phyloP scores from a whole-genome alignment of 2,113 vertebrate species.

The Columbina picui region DNA sequence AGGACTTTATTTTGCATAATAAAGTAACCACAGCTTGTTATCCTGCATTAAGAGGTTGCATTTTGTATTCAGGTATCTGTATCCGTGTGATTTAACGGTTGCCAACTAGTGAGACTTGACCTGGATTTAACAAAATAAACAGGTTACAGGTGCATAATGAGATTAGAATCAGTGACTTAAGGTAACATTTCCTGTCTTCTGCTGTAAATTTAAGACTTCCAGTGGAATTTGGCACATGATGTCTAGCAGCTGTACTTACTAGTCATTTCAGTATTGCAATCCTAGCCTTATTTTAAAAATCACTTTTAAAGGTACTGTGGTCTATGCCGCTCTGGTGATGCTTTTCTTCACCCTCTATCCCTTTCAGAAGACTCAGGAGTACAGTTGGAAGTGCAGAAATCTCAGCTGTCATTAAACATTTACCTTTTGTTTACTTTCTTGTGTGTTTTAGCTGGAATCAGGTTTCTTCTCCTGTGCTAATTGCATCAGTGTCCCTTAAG shows the following conservation, averaged over 20 bases:
- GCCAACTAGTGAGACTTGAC: neutral
- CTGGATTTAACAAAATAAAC: conserved; percentile 10
- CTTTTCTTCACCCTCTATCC: neutral
- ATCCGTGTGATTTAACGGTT: neutral
- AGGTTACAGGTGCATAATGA: neutral
- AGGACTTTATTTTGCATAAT: neutral
- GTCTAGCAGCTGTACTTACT: neutral
- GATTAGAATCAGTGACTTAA: neutral
- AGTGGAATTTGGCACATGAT: neutral
- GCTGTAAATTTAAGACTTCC: neutral
- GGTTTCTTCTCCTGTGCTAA: neutral
- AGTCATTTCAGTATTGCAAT: neutral
- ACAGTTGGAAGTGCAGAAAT: neutral
- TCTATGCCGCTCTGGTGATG: neutral
- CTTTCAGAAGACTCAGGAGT: neutral
- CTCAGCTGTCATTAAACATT: neutral
- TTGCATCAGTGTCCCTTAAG: neutral
- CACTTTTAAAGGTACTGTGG: neutral
- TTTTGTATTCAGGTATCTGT: neutral
- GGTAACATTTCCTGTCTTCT: neutral
- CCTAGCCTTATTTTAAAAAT: neutral
- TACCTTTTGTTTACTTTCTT: neutral
- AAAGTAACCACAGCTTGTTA: neutral
- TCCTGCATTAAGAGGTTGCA: neutral
- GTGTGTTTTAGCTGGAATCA: neutral